Percentiles rank a stretch among this genome's conserved stretches.
Conservation (phyloP, 2,113 vertebrate genomes). For the Artemisiospiza belli region DNA sequence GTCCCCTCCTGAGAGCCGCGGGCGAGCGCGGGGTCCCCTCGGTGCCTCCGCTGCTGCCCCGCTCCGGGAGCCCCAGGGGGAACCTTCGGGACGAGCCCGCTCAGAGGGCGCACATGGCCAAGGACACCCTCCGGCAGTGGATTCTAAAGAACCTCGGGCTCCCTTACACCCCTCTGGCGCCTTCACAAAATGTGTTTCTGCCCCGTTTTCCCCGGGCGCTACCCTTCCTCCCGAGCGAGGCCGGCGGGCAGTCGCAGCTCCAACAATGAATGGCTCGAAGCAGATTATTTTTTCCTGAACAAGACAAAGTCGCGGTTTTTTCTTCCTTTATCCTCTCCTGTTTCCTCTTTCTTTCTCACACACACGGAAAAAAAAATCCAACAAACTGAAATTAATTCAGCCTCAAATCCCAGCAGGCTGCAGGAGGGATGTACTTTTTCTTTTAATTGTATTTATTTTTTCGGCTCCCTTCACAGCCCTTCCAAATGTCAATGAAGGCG, state of each 20-base stretch:
- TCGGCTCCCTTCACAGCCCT: neutral
- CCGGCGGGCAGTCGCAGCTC: neutral
- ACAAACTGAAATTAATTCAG: neutral
- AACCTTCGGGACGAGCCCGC: neutral
- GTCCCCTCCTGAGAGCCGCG: neutral
- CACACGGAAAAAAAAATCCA: too few species aligned
- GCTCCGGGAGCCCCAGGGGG: too few species aligned
- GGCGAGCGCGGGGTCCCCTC: neutral
- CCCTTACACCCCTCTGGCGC: neutral
- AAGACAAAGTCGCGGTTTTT: fast-evolving
- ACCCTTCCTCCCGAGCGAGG: neutral
- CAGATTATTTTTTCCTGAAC: neutral
- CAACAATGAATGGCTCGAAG: neutral
- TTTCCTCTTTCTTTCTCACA: neutral
- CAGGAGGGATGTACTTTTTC: neutral
- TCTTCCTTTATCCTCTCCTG: neutral
- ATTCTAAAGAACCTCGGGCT: neutral
- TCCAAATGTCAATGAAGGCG: neutral
- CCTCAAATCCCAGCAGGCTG: neutral
- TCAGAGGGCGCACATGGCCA: neutral
- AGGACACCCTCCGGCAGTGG: neutral
- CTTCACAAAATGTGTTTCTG: fast-evolving
- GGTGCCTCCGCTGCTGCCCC: neutral
- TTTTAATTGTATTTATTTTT: neutral
- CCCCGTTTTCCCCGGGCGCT: neutral